Evolutionary conservation across 2,113 vertebrate species (phyloP).

Genomic region (Rhabdornis inornatus): DNA sequence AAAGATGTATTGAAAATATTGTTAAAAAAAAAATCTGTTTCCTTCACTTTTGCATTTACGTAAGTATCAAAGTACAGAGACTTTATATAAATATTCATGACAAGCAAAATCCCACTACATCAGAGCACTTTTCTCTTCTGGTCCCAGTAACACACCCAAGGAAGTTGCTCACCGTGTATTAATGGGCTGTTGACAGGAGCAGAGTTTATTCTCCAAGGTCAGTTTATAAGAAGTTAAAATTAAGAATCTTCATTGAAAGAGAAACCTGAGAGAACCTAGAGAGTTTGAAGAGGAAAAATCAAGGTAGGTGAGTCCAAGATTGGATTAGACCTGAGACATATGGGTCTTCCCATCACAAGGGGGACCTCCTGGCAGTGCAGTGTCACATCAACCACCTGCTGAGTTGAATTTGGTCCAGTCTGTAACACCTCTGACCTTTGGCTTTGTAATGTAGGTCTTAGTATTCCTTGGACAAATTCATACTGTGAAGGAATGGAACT

Average conservation of each 20-base stretch:
- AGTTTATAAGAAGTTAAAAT: background rate
- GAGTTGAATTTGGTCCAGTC: background rate
- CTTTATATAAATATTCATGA: background rate
- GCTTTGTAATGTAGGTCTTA: background rate
- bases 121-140: background rate
- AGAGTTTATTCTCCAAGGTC: background rate
- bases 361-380: background rate
- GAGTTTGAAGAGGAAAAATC: background rate
- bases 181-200: background rate
- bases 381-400: background rate
- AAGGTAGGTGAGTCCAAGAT: background rate
- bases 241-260: background rate
- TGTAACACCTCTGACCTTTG: background rate
- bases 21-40: background rate
- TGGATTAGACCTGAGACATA: no score
- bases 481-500: background rate
- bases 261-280: background rate
- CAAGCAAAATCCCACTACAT: background rate
- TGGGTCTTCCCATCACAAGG: background rate
- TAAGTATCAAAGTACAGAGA: background rate
- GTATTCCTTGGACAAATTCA: background rate
- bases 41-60: background rate
- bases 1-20: background rate
- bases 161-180: background rate
- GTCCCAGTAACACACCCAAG: background rate